Evolutionary conservation across 1,140 invertebrate species (phyloP).

Genomic region (Schlechtendalia chinensis): DNA sequence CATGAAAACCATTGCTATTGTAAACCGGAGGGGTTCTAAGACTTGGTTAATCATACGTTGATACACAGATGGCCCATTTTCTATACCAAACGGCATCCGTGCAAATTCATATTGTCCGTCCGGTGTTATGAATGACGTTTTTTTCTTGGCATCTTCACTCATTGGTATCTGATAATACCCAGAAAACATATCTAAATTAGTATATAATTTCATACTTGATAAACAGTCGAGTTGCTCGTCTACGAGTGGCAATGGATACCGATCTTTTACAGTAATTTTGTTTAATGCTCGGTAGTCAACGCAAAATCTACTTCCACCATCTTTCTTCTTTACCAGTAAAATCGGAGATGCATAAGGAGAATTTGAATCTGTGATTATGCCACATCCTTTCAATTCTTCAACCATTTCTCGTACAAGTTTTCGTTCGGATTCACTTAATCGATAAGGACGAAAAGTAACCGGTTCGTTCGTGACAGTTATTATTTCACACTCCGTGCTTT

Average conservation of each 20-base stretch:
- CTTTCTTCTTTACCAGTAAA: neutral
- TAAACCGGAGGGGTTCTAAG: too few relatives aligned
- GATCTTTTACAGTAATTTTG: constrained; percentile 56
- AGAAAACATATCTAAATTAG: neutral
- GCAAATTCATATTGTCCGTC: neutral
- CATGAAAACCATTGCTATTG: constrained; percentile 19
- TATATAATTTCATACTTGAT: neutral
- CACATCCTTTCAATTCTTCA: neutral
- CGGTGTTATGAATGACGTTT: constrained; percentile 54
- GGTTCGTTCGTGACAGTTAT: neutral
- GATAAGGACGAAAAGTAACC: constrained; percentile 1
- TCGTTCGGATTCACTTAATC: neutral
- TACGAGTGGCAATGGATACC: constrained; percentile 59
- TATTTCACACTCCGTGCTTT: neutral
- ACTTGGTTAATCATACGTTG: constrained; percentile 30
- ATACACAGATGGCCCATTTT: neutral
- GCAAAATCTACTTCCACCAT: neutral
- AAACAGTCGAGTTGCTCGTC: constrained; percentile 57
- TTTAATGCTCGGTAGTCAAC: constrained; percentile 54
- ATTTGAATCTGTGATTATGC: neutral
- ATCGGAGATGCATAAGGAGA: constrained; percentile 4
- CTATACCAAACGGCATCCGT: neutral
- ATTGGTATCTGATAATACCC: constrained; percentile 17
- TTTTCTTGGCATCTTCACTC: constrained; percentile 47
- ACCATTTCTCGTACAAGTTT: neutral